phyloP scores from a whole-genome alignment of 2,888 invertebrate species.

The Ectemnius cavifrons region DNA sequence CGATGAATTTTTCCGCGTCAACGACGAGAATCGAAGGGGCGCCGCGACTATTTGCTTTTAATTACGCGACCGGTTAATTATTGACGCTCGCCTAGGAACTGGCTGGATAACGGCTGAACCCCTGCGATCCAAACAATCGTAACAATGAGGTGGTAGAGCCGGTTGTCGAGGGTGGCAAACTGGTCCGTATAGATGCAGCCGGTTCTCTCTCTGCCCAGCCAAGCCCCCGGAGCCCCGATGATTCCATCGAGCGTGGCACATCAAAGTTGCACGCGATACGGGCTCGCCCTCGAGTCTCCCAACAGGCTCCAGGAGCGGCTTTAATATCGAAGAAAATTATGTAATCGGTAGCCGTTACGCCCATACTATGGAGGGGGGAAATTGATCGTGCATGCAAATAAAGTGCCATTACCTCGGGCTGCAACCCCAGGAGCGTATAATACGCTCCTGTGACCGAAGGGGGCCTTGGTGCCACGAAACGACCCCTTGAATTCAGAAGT shows the following conservation, averaged over 20 bases:
- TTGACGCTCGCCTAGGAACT: constrained; percentile 63
- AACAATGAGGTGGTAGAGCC: constrained; percentile 52
- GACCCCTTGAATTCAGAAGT: constrained; percentile 41
- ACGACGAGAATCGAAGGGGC: constrained; percentile 26
- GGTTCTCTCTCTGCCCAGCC: constrained; percentile 1
- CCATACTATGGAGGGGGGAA: constrained; percentile 50
- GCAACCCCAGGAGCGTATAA: constrained; percentile 51
- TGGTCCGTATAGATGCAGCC: constrained; percentile 51
- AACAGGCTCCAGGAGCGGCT: constrained; percentile 62
- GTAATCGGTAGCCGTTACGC: constrained; percentile 71
- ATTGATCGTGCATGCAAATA: constrained; percentile 75
- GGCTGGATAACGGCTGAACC: constrained; percentile 57
- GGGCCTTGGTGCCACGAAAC: constrained; percentile 31
- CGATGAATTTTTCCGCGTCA: constrained; percentile 47
- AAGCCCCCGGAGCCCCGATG: constrained; percentile 51
- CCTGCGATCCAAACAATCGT: constrained; percentile 65
- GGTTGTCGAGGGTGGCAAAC: constrained; percentile 48
- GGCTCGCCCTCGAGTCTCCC: constrained; percentile 35
- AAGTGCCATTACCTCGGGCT: constrained; percentile 67
- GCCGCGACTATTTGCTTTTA: constrained; percentile 72
- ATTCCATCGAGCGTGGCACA: constrained; percentile 68
- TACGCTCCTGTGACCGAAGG: constrained; percentile 13
- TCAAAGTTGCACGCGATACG: constrained; percentile 75
- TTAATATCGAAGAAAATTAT: constrained; percentile 76
- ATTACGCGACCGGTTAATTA: constrained; percentile 73